A percentile compares a stretch with the other conserved stretches of the same genome.
Evolutionary conservation across 2,113 vertebrate genomes (phyloP).

Genomic region (Melanotaenia duboulayi): DNA sequence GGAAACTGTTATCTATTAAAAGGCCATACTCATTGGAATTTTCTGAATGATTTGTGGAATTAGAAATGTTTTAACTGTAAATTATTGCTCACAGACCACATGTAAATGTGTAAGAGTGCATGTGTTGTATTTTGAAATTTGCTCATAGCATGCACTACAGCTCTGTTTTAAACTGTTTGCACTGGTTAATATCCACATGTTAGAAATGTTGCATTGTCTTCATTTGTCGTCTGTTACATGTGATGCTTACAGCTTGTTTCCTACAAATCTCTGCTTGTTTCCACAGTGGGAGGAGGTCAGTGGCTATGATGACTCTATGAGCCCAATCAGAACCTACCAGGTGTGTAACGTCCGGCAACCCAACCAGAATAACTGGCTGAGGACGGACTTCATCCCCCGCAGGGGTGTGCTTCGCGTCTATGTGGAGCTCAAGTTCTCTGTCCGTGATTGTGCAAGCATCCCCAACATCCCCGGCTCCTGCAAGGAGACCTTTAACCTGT

Average conservation of each 20-base stretch:
- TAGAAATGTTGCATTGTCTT: conserved; percentile 17
- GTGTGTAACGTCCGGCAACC: conserved; percentile 93
- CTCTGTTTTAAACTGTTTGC: conserved; percentile 44
- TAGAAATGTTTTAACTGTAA: conserved; percentile 67
- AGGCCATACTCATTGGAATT: conserved; percentile 64
- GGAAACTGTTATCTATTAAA: conserved; percentile 62
- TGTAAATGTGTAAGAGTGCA: conserved; percentile 14
- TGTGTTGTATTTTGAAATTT: conserved; percentile 10
- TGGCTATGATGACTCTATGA: conserved; percentile 96
- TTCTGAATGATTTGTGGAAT: conserved; percentile 72
- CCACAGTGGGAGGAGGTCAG: conserved; percentile 99
- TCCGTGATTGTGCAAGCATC: conserved; percentile 97
- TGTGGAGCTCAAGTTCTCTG: conserved; percentile 97
- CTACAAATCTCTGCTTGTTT: conserved; percentile 34
- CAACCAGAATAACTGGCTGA: conserved; percentile 99
- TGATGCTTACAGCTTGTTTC: too few relatives aligned
- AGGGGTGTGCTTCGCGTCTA: conserved; percentile 93
- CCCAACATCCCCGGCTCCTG: conserved; percentile 98
- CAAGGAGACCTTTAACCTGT: conserved; percentile 99
- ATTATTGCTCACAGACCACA: conserved; percentile 61
- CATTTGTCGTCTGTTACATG: not conserved
- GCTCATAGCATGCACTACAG: conserved; percentile 31
- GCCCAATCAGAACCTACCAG: conserved; percentile 99
- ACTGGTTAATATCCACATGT: conserved; percentile 55
- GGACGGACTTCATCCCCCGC: conserved; percentile 93